Evolutionary conservation across 2,797 vertebrate genomes (phyloP).

Genomic region (Micropoecilia bifurca): DNA sequence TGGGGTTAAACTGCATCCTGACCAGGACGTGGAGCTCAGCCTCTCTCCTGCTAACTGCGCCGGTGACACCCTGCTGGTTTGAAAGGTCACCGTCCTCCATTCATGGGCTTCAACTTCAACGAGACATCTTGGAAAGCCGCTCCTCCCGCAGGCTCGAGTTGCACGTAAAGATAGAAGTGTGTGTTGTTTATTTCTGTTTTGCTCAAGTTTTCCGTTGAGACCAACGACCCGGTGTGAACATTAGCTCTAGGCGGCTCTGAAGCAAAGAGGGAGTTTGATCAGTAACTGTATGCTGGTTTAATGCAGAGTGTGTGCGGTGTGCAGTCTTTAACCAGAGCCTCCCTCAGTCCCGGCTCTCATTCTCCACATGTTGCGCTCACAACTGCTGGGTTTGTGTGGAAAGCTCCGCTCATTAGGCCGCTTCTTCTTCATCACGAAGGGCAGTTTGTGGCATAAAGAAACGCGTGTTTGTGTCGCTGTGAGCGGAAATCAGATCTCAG

Average conservation of each 20-base stretch:
- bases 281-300: conserved; percentile 71
- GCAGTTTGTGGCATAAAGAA: conserved; percentile 23
- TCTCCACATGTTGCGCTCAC: conserved; percentile 15
- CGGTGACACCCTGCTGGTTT: conserved; percentile 24
- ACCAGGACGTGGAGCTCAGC: conserved; percentile 5
- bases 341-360: conserved; percentile 9
- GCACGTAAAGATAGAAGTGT: conserved; percentile 11
- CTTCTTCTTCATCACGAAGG: conserved; percentile 4
- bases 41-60: conserved; percentile 9
- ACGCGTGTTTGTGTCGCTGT: conserved; percentile 4
- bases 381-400: conserved; percentile 37
- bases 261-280: conserved; percentile 65
- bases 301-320: conserved; percentile 30
- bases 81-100: conserved; percentile 53
- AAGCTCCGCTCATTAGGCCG: conserved; percentile 24
- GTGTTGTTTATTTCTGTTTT: conserved; percentile 51
- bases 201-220: conserved; percentile 66
- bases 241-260: conserved; percentile 59
- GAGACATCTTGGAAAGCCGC: conserved; percentile 6
- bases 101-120: conserved; percentile 4
- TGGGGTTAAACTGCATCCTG: conserved; percentile 29
- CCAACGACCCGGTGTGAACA: conserved; percentile 71
- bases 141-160: not conserved
- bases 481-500: conserved; percentile 1
- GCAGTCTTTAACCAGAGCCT: conserved; percentile 43